Evolutionary conservation across 1,140 invertebrate genomes (phyloP).

Genomic region (Ruditapes philippinarum): DNA sequence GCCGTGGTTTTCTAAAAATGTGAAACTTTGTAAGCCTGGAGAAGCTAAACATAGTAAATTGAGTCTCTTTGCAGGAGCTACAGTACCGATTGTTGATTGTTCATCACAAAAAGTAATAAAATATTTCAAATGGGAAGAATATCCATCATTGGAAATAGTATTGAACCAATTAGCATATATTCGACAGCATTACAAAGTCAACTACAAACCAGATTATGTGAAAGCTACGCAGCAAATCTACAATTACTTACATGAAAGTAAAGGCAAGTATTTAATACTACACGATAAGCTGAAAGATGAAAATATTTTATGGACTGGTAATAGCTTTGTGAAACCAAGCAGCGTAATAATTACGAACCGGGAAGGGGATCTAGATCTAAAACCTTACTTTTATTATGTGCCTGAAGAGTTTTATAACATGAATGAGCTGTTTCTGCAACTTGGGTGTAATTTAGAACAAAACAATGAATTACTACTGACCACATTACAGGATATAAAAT

Average conservation of each 20-base stretch:
- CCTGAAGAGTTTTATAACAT: not conserved
- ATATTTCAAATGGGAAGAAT: not conserved
- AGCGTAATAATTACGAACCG: not conserved
- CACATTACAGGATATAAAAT: not conserved
- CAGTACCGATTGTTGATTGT: constrained; percentile 24
- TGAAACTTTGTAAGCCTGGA: not conserved
- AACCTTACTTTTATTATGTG: not conserved
- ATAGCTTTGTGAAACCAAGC: not conserved
- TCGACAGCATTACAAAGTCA: not conserved
- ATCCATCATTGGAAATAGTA: not conserved
- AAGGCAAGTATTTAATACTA: not conserved
- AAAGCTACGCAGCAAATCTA: constrained; percentile 11
- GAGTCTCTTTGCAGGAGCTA: not conserved
- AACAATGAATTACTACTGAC: not conserved
- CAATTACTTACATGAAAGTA: not conserved
- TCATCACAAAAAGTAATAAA: not conserved
- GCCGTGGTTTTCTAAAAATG: constrained; percentile 13
- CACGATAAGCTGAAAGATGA: not conserved
- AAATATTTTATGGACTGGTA: constrained; percentile 16
- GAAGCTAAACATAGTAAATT: not conserved
- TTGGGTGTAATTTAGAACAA: constrained; percentile 3
- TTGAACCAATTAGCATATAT: not conserved
- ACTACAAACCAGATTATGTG: constrained; percentile 26
- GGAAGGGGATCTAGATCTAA: not conserved
- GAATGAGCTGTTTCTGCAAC: not conserved